phyloP scores from a whole-genome alignment of 2,888 invertebrate species.

The Sthenelais limicola region DNA sequence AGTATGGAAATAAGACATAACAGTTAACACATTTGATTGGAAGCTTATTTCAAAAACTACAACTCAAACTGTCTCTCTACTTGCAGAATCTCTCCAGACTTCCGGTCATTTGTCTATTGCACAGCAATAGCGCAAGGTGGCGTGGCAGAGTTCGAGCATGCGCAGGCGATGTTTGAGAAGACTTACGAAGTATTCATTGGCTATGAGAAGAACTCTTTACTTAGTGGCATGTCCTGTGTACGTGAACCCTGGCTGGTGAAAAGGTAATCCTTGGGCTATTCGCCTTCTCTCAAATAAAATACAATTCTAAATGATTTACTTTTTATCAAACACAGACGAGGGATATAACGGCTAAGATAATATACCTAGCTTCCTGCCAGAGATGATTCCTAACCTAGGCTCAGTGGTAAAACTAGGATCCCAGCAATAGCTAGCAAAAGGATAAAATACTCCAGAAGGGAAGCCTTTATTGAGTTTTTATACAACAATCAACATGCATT shows the following conservation, averaged over 20 bases:
- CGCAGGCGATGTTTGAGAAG: not conserved
- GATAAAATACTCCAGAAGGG: too few relatives aligned
- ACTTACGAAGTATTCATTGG: not conserved
- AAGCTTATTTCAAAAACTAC: not conserved
- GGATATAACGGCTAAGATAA: too few relatives aligned
- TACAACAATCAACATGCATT: too few relatives aligned
- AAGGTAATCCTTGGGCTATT: too few relatives aligned
- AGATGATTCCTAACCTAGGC: too few relatives aligned
- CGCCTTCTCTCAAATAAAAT: not conserved
- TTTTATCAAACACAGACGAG: too few relatives aligned
- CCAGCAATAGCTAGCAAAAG: too few relatives aligned
- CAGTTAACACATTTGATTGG: not conserved
- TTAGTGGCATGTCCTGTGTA: constrained; percentile 5
- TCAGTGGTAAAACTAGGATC: too few relatives aligned
- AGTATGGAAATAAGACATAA: not conserved
- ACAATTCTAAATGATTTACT: too few relatives aligned
- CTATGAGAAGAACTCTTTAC: constrained; percentile 3
- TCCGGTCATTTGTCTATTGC: constrained; percentile 30
- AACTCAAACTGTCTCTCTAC: not conserved
- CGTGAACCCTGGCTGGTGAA: not conserved
- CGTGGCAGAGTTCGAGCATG: not conserved
- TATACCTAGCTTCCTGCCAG: too few relatives aligned
- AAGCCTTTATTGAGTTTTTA: too few relatives aligned
- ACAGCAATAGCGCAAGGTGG: constrained; percentile 12
- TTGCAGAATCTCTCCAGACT: constrained; percentile 27